Evolutionary conservation across 23 tunicate genomes (phyloP).

Genomic region (Styela clava): DNA sequence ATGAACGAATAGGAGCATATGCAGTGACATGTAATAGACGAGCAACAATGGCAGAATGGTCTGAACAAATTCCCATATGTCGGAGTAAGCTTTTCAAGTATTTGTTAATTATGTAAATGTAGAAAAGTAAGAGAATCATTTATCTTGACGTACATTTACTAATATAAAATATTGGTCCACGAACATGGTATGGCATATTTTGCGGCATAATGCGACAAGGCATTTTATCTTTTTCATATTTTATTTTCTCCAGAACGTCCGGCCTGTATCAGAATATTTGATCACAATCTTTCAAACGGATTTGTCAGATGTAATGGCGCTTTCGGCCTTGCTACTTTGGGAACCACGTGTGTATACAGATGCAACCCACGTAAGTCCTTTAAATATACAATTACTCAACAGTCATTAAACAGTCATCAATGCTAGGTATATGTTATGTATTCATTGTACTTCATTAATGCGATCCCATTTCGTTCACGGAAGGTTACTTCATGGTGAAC

Average conservation of each 20-base stretch:
- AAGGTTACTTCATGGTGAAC: conserved; percentile 27
- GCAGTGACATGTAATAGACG: conserved; percentile 14
- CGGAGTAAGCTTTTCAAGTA: not conserved
- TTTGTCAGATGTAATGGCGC: conserved; percentile 9
- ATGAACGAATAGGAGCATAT: not conserved
- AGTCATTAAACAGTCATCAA: too few species aligned
- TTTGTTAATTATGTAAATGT: too few species aligned
- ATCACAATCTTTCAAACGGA: conserved; percentile 19
- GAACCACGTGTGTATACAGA: conserved; percentile 23
- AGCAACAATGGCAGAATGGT: conserved; percentile 20
- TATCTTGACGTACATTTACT: too few species aligned
- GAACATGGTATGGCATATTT: too few species aligned
- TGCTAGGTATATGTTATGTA: too few species aligned
- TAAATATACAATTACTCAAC: not conserved
- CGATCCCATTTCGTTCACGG: conserved; percentile 1
- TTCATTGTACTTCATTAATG: too few species aligned
- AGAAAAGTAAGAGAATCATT: too few species aligned
- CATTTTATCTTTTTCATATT: too few species aligned
- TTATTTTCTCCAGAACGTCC: conserved; percentile 2
- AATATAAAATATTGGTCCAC: too few species aligned
- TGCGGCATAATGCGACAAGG: too few species aligned
- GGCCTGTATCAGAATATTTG: conserved; percentile 7
- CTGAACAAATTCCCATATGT: conserved; percentile 3
- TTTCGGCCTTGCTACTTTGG: conserved; percentile 3
- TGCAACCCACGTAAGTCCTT: conserved; percentile 32